Evolutionary conservation across 1,140 invertebrate genomes (phyloP).

Genomic region (Mercenaria mercenaria): DNA sequence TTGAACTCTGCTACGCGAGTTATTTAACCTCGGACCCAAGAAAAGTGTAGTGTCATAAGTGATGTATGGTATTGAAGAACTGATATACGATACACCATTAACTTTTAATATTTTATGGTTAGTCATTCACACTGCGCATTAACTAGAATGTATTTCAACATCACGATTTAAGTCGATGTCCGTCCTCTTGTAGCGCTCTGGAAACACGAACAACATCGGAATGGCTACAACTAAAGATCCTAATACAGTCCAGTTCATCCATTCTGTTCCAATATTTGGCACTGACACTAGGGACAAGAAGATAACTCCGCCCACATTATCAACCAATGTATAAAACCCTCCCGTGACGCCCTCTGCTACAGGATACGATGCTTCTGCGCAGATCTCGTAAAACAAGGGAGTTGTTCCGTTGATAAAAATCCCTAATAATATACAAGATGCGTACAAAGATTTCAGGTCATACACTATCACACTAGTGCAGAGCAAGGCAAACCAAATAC

Average conservation of each 20-base stretch:
- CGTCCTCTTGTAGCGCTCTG: constrained; percentile 71
- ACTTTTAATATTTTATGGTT: too few species aligned
- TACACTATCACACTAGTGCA: not conserved
- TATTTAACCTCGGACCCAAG: too few species aligned
- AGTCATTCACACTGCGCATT: too few species aligned
- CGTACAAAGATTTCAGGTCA: constrained; percentile 72
- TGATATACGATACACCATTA: too few species aligned
- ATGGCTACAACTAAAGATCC: constrained; percentile 65
- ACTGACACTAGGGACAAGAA: constrained; percentile 86
- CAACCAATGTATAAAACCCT: constrained; percentile 86
- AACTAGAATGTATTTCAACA: constrained; percentile 56
- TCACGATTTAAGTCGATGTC: constrained; percentile 63
- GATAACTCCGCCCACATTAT: constrained; percentile 84
- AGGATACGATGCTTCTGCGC: constrained; percentile 87
- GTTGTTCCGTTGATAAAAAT: constrained; percentile 84
- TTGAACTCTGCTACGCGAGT: too few species aligned
- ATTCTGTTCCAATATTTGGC: constrained; percentile 80
- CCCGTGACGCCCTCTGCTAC: constrained; percentile 87
- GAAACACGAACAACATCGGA: constrained; percentile 74
- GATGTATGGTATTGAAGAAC: too few species aligned
- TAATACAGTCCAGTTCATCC: constrained; percentile 81
- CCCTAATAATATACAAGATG: constrained; percentile 79
- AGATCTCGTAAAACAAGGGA: constrained; percentile 87
- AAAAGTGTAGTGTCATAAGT: too few species aligned
- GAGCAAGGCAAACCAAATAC: constrained; percentile 60